A percentile compares a stretch with the other conserved stretches of the same genome.
phyloP scores from a whole-genome alignment of 2,888 invertebrate genomes.

The Acronicta psi region DNA sequence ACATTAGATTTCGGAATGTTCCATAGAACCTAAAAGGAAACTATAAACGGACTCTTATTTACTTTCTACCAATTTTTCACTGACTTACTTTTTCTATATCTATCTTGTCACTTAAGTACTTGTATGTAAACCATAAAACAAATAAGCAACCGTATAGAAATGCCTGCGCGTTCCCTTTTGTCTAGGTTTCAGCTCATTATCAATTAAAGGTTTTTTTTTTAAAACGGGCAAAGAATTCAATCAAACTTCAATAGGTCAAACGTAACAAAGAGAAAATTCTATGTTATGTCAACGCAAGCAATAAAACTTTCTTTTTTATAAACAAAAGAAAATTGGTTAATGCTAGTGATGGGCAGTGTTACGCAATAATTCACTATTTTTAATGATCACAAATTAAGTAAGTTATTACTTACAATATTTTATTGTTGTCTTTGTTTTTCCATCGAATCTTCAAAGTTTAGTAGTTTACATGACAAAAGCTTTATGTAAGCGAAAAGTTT shows the following conservation, averaged over 20 bases:
- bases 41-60: neutral
- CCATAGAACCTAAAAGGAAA: neutral
- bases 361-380: slow-evolving; percentile 38
- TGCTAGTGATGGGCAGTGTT: slow-evolving; percentile 28
- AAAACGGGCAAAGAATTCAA: too few relatives aligned
- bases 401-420: slow-evolving; percentile 18
- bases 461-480: too few relatives aligned
- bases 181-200: neutral
- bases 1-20: slow-evolving; percentile 12
- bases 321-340: slow-evolving; percentile 50
- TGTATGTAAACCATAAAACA: too few relatives aligned
- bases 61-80: too few relatives aligned
- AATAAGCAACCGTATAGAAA: too few relatives aligned
- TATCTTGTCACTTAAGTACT: too few relatives aligned
- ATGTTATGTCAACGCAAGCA: slow-evolving; percentile 45
- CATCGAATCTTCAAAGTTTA: neutral
- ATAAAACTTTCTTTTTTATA: slow-evolving; percentile 51
- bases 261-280: slow-evolving; percentile 33
- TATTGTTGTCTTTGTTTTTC: neutral
- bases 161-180: too few relatives aligned
- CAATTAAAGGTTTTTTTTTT: too few relatives aligned
- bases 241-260: neutral
- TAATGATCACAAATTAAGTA: slow-evolving; percentile 29
- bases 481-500: too few relatives aligned
- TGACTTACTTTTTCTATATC: too few relatives aligned